Base-by-base conservation (phyloP, 2,797 vertebrate species). In the Lithobates pipiens region DNA sequence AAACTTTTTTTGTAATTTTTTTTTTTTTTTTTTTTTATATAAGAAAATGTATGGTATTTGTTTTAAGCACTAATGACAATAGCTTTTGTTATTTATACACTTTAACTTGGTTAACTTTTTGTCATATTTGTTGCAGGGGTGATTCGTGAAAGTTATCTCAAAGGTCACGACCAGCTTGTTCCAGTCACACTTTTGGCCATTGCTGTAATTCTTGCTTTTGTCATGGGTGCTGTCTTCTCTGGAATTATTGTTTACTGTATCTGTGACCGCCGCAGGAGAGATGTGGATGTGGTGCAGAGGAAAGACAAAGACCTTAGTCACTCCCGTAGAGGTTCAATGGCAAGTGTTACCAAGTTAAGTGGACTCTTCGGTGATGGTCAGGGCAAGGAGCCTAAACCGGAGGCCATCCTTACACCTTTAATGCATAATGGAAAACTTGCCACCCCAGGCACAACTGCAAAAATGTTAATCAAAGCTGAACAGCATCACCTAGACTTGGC, bases 101-200 rank as follows among this genome's bases (percentile, higher is more conserved):
- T 72, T 80, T 82, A 29, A 76, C 23, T 71, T 9, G 82, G 86
- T 90, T 92, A 92, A 77, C 69, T 21, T 13, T 89, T 1, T 92
- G 10, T 90, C 84, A 78, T 93, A 68, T 97, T 89, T 96, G 0
- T 96, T 93, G 86, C 96, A 99, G 98, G 98, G 91, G 97, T 99
- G 92, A 99, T 99, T 90, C 98, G 97, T 0, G 98, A 99, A 92
- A 99, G 97, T 93, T 99, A 97, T 93, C 97, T 99, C 93, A 97
- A 98, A 92, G 97, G 97, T 87, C 97, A 96, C 0, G 96, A 99
- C 93, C 97, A 97, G 93, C 96, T 99, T 80, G 97, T 99, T 86
- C 98, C 98, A 0, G 95, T 99, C 89, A 99, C 98, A 79, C 95
- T 99, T 54, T 88, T 99, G 95, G 97, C 98, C 86, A 97, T 99